Conservation (phyloP, 2,797 vertebrate species). For the Phylloscopus collybita region DNA sequence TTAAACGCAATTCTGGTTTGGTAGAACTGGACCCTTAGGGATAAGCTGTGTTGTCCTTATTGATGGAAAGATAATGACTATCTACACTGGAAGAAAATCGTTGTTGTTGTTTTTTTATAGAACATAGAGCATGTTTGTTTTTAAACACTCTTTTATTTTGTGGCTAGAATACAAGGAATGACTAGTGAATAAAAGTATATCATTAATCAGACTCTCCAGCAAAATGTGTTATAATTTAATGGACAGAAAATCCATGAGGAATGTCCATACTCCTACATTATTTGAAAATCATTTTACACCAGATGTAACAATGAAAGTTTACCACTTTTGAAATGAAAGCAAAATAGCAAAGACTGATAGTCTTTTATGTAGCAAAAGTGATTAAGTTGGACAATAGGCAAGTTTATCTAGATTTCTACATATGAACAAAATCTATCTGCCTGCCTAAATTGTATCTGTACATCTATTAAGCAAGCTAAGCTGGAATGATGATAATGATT, state of each 20-base stretch:
- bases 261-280: background rate
- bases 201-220: background rate
- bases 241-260: background rate
- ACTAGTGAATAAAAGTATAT: background rate
- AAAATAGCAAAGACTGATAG: background rate
- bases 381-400: background rate
- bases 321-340: background rate
- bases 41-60: background rate
- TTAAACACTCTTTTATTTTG: background rate
- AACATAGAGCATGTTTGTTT: background rate
- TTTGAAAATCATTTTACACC: background rate
- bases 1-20: background rate
- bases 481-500: background rate
- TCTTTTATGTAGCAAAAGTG: background rate
- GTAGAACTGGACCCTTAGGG: background rate
- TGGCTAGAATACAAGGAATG: background rate
- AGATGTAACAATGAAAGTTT: background rate
- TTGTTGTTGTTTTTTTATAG: background rate
- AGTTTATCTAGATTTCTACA: background rate
- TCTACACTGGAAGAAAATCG: background rate
- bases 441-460: background rate
- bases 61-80: background rate
- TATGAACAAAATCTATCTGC: background rate
- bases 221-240: background rate
- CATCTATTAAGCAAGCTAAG: background rate